These are phyloP conservation scores for Macrosiphum euphorbiae DNA, from an alignment of 2,888 invertebrate genomes.

Conservation along the genomic window DNA sequence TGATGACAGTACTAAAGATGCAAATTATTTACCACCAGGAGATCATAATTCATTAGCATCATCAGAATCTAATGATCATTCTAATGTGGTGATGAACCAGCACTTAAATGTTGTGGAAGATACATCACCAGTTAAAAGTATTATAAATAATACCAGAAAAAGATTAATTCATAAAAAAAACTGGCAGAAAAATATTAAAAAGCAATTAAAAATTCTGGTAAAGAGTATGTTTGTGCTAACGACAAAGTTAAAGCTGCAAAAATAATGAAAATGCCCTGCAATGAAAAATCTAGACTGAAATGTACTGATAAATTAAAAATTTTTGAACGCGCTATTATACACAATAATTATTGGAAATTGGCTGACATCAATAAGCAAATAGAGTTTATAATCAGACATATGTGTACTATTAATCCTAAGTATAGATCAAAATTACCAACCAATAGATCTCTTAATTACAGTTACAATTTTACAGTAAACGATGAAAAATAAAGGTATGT, in stretches of 20 bases:
- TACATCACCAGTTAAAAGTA: background rate
- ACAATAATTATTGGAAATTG: conserved; percentile 25
- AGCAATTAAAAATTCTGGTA: background rate
- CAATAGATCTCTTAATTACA: background rate
- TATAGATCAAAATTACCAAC: background rate
- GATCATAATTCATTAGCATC: background rate
- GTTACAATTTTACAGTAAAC: background rate
- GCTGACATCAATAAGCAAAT: background rate
- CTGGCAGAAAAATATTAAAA: background rate
- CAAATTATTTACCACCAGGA: conserved; percentile 1
- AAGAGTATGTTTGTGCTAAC: conserved; percentile 10
- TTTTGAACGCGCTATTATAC: background rate
- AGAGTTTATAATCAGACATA: conserved; percentile 13
- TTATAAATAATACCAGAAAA: conserved; percentile 13
- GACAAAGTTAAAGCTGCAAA: background rate
- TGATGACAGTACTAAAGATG: conserved; percentile 4
- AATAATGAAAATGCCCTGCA: conserved; percentile 16
- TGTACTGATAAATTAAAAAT: background rate
- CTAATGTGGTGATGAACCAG: background rate
- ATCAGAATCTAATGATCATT: background rate
- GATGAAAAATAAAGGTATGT: background rate
- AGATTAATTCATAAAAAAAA: conserved; percentile 12
- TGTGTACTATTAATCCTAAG: conserved; percentile 19
- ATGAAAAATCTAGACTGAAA: conserved; percentile 12
- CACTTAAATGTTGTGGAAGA: background rate